Percentiles rank a stretch among this genome's conserved stretches.
Conservation (phyloP, 2,797 vertebrate genomes). For the Channallabes apus region DNA sequence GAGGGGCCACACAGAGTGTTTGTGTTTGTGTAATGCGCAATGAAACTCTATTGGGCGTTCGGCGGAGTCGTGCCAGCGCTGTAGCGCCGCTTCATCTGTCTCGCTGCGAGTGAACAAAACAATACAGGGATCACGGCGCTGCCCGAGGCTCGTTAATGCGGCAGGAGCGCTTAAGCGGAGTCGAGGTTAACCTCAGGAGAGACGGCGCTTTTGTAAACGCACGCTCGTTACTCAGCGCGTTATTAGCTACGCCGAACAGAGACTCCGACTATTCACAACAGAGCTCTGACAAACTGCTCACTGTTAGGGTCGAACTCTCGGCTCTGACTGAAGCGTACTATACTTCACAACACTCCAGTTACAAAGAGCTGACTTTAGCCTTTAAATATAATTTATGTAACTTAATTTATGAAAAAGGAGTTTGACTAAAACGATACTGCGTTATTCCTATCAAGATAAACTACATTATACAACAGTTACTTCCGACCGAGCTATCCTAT, state of each 20-base stretch:
- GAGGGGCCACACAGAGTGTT: conserved; percentile 27
- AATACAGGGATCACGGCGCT: conserved; percentile 40
- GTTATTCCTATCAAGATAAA: not conserved
- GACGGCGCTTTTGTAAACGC: not conserved
- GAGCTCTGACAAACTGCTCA: not conserved
- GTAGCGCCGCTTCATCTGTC: conserved; percentile 44
- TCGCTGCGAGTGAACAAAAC: conserved; percentile 55
- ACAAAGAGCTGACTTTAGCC: not conserved
- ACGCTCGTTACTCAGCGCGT: conserved; percentile 7
- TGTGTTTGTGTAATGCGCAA: conserved; percentile 55
- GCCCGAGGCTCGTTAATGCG: conserved; percentile 41
- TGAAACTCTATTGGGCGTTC: conserved; percentile 46
- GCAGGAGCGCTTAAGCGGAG: conserved; percentile 22
- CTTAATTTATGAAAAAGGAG: not conserved
- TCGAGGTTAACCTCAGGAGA: conserved; percentile 35
- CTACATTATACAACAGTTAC: not conserved
- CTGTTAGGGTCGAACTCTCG: not conserved
- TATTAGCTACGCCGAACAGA: not conserved
- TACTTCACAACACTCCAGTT: not conserved
- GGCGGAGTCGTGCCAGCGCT: conserved; percentile 52
- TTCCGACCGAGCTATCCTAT: no score
- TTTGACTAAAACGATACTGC: not conserved
- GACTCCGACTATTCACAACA: not conserved
- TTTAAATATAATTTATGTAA: not conserved
- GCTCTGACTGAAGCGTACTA: not conserved